Evolutionary conservation across 2,888 invertebrate species (phyloP).

Genomic region (Ormyrus nitidulus): DNA sequence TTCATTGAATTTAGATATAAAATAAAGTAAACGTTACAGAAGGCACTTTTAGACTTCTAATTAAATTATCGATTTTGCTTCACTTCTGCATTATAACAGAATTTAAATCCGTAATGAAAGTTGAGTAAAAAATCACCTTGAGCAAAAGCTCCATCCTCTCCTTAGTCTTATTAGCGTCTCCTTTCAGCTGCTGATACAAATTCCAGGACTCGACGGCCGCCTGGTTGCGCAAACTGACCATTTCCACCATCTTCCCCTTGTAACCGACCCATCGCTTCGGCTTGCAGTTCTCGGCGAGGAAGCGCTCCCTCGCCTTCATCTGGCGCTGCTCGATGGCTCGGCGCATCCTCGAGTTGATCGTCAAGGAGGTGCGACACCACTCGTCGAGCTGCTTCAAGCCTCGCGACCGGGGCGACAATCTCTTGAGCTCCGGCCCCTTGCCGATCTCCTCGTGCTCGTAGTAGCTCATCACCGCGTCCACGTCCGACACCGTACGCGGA

Average conservation of each 20-base stretch:
- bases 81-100: too few species aligned
- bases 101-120: too few species aligned
- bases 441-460: conserved; percentile 31
- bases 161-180: conserved; percentile 77
- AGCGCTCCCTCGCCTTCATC: conserved; percentile 71
- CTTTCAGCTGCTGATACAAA: conserved; percentile 82
- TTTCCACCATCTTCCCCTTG: conserved; percentile 83
- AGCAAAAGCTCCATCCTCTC: conserved; percentile 84
- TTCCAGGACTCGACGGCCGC: conserved; percentile 85
- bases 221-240: conserved; percentile 89
- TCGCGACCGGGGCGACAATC: not conserved
- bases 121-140: conserved; percentile 68
- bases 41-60: too few species aligned
- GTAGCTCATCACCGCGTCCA: conserved; percentile 38
- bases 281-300: conserved; percentile 78
- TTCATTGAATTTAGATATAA: too few species aligned
- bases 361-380: not conserved
- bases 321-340: conserved; percentile 15
- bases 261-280: conserved; percentile 87
- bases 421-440: not conserved
- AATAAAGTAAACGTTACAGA: too few species aligned
- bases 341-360: not conserved
- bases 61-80: too few species aligned
- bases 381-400: conserved; percentile 9
- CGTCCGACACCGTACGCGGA: conserved; percentile 27